Evolutionary conservation across 2,113 vertebrate genomes (phyloP).

Genomic region (Cairina moschata): DNA sequence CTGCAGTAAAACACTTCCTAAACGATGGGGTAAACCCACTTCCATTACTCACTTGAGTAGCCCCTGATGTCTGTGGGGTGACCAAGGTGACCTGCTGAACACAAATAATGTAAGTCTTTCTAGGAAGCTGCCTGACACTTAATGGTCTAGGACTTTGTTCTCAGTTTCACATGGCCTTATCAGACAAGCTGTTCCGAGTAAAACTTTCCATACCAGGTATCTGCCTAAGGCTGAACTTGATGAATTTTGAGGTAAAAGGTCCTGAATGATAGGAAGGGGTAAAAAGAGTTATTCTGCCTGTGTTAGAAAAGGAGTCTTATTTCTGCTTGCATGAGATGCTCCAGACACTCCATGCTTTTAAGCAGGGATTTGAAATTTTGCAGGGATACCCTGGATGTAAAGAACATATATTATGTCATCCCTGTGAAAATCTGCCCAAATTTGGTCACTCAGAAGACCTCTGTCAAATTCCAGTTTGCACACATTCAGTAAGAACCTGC

Average conservation of each 20-base stretch:
- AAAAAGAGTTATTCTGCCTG: background rate
- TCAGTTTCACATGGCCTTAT: slow-evolving; percentile 24
- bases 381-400: background rate
- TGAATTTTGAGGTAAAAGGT: slow-evolving; percentile 6
- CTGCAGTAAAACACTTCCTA: slow-evolving; percentile 17
- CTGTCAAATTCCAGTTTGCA: background rate
- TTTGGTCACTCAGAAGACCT: background rate
- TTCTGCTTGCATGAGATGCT: slow-evolving; percentile 16
- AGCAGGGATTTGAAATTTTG: slow-evolving; percentile 30
- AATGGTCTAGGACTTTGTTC: background rate
- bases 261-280: background rate
- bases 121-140: background rate
- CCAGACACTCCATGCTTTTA: background rate
- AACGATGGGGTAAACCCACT: background rate
- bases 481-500: background rate
- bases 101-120: background rate
- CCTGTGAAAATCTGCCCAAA: slow-evolving; percentile 23
- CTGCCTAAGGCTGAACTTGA: slow-evolving; percentile 22
- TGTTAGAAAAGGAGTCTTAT: background rate
- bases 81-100: slow-evolving; percentile 22
- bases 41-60: background rate
- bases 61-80: background rate
- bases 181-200: slow-evolving; percentile 25
- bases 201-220: slow-evolving; percentile 32
- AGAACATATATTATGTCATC: slow-evolving; percentile 7